Evolutionary conservation across 2,113 vertebrate genomes (phyloP).

Genomic region (Epinephelus lanceolatus): DNA sequence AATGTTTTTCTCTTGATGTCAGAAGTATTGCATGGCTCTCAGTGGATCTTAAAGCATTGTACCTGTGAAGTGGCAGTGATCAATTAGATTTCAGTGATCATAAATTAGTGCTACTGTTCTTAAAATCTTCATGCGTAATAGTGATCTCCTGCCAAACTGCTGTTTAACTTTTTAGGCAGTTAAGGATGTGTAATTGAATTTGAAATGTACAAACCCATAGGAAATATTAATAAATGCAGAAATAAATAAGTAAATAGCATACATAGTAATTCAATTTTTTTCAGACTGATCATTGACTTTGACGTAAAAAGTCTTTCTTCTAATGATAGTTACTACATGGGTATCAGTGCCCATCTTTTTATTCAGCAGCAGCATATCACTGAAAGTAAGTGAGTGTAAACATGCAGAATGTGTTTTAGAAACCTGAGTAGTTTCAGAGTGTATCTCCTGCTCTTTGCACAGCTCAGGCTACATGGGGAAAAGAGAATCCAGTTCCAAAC

Average conservation of each 20-base stretch:
- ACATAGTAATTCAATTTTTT: neutral
- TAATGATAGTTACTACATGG: neutral
- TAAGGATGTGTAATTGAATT: neutral
- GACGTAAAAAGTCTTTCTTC: neutral
- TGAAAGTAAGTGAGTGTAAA: constrained; percentile 34
- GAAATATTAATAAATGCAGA: neutral
- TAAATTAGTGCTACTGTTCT: neutral
- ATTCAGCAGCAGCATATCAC: constrained; percentile 8
- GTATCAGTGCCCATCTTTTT: neutral
- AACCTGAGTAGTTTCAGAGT: constrained; percentile 60
- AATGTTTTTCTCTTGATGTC: neutral
- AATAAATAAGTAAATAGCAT: neutral
- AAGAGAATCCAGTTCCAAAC: constrained; percentile 67
- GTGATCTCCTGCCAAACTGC: too few relatives aligned
- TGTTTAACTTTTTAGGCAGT: too few relatives aligned
- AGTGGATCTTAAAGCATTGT: neutral
- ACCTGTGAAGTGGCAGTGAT: too few relatives aligned
- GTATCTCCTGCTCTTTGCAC: constrained; percentile 50
- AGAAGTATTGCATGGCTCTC: neutral
- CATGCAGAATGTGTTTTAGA: constrained; percentile 49
- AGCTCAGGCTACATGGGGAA: constrained; percentile 49
- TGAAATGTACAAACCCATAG: neutral
- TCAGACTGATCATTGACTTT: neutral
- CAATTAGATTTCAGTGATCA: neutral
- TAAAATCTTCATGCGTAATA: too few relatives aligned